Base-by-base conservation (phyloP, 2,113 vertebrate species). In the Rhea pennata region DNA sequence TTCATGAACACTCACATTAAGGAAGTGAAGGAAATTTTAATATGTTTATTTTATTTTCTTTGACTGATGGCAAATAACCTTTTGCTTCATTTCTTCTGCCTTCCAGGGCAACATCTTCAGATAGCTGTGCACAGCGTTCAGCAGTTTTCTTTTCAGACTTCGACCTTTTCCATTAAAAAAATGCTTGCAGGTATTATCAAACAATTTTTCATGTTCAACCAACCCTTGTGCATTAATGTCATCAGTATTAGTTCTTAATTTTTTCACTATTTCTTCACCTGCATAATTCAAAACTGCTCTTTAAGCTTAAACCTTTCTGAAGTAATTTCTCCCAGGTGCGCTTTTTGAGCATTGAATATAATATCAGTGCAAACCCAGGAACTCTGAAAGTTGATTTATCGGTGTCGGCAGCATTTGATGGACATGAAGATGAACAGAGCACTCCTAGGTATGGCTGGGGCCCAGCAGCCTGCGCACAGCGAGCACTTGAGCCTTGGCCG, bases 391-490 rank as follows among this genome's bases (percentile, higher is more conserved):
- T 36, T 31, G 26, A 16, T 16, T n/a, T 8, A 5, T 20, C 7
- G 80, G 36, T 65, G 53, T 22, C 36, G 4, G 65, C 75, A 66
- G 61, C 22, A 6, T 42, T 21, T 42, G 26, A 11, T 2, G 26
- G 71, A 12, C 65, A 11, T 19, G 15, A 40, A 22, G 27, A 15
- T 10, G 40, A 44, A 9, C 33, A 1, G 19, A 22, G 16, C 0
- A 21, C 58, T n/a, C 71, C 27, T 7, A 3, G 21, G 27, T 0
- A 3, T 1, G 15, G 31, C 53, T 3, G 23, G 44, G 39, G 50
- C 24, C 61, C 44, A 31, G 11, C 31, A 74, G 19, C 69, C 70
- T 17, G 24, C 3, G n/a, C 26, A 70, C 62, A 26, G 77, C 5
- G 6, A 42, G 29, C 51, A n/a, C 14, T 31, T 5, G 23, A 8